Evolutionary conservation across 2,113 vertebrate genomes (phyloP), one percentile per base, ranked within the genome.

Genomic region (Hymenochirus boettgeri): DNA sequence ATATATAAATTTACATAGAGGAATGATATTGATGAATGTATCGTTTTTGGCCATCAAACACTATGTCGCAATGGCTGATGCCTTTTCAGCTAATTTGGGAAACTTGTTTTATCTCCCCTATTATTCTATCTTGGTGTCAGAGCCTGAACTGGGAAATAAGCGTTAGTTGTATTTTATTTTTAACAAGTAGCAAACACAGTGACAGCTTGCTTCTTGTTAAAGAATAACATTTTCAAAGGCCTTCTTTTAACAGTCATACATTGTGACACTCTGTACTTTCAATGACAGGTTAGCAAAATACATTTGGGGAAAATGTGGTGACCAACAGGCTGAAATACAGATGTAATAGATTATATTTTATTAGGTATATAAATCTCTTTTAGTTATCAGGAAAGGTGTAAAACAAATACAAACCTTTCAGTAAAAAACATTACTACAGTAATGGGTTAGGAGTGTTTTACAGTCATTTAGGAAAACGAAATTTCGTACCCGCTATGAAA

Each of bases 121-220:
- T 15, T 42, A n/a, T 18, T 42, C 15, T n/a, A n/a, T 42, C 39
- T 15, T 42, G 12, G 5, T 42, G 39, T 42, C 39, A 42, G 13
- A 15, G n/a, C 6, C 15, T 42, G 17, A 2, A 6, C 39, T 42
- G 15, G 39, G 17, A 42, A 42, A 42, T 42, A 42, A 42, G 17
- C n/a, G 17, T 13, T n/a, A 42, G n/a, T n/a, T 42, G 39, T n/a
- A 42, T 42, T 42, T 42, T 18, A 42, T 15, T 42, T 42, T 42
- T 42, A 42, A 42, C 39, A 42, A 42, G 39, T n/a, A 42, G 39
- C 39, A n/a, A 42, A 42, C 39, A n/a, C 39, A n/a, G 39, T 42
- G 39, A 42, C 39, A 42, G 39, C 6, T 5, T 15, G 11, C 39
- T 42, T 13, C 39, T 42, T 42, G 39, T 42, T 42, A 42, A 42